Evolutionary conservation across 2,113 vertebrate species (phyloP).

Genomic region (Sturnira hondurensis): DNA sequence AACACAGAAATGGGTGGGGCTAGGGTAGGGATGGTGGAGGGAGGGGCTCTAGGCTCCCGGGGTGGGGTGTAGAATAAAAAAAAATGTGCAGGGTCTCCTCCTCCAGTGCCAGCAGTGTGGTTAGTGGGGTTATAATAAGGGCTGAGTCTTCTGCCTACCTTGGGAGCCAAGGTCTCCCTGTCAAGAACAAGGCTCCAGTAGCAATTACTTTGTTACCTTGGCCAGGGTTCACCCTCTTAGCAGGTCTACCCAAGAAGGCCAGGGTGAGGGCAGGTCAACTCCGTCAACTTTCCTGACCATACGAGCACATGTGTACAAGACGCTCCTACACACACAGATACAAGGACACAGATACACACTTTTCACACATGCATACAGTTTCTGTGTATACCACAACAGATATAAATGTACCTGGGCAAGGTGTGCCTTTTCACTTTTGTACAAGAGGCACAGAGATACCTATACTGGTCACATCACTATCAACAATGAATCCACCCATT

Average conservation of each 20-base stretch:
- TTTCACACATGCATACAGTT: no score
- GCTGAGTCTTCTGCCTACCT: background rate
- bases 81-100: background rate
- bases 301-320: rapidly evolving
- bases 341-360: background rate
- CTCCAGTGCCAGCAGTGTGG: background rate
- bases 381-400: no score
- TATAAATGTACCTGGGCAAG: background rate
- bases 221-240: background rate
- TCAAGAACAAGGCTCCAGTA: conserved; percentile 21
- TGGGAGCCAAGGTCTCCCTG: background rate
- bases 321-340: background rate
- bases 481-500: background rate
- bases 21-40: background rate
- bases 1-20: background rate
- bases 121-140: background rate
- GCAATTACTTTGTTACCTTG: background rate
- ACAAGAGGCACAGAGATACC: background rate
- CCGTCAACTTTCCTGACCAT: background rate
- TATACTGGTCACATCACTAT: background rate
- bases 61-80: background rate
- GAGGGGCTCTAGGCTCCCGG: background rate
- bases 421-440: background rate
- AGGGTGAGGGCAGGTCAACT: background rate
- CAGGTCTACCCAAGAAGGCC: background rate